A percentile compares a stretch with the other conserved stretches of the same genome.
These are phyloP conservation scores for Microplitis manilae DNA, from an alignment of 2,888 invertebrate species.

Conservation along the genomic window DNA sequence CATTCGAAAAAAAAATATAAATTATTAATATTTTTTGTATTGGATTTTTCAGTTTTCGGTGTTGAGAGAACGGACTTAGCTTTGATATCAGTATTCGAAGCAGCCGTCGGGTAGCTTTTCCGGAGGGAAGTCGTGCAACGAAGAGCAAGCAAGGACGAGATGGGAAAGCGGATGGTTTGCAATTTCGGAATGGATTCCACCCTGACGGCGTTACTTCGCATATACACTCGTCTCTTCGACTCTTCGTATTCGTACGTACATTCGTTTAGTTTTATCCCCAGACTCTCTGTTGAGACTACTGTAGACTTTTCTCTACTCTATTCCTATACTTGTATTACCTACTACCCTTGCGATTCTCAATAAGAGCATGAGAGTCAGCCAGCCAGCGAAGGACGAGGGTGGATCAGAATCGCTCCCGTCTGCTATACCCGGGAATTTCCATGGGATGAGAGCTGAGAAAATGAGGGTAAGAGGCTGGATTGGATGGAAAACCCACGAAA, in stretches of 20 bases:
- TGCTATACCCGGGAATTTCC: conserved; percentile 52
- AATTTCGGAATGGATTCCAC: conserved; percentile 71
- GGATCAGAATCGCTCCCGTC: conserved; percentile 60
- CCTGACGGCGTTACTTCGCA: conserved; percentile 52
- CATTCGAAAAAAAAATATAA: conserved; percentile 34
- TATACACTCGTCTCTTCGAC: conserved; percentile 40
- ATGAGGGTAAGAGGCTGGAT: conserved; percentile 55
- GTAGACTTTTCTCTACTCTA: conserved; percentile 1
- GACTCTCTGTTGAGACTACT: conserved; percentile 38
- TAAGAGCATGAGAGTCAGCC: conserved; percentile 26
- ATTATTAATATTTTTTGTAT: conserved; percentile 63
- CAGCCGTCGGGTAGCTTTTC: conserved; percentile 60
- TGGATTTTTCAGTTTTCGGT: conserved; percentile 61
- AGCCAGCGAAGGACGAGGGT: conserved; percentile 49
- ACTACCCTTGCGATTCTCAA: conserved; percentile 26
- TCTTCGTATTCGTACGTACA: conserved; percentile 26
- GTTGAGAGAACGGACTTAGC: conserved; percentile 55
- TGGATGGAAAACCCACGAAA: conserved; percentile 62
- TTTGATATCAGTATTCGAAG: conserved; percentile 70
- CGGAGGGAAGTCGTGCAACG: conserved; percentile 62
- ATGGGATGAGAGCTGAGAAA: conserved; percentile 44
- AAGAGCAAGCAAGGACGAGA: conserved; percentile 45
- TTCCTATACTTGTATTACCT: conserved; percentile 6
- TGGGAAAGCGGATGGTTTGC: conserved; percentile 65
- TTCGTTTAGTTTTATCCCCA: conserved; percentile 1